Evolutionary conservation across 2,113 vertebrate species (phyloP).

Genomic region (Seriola rivoliana): DNA sequence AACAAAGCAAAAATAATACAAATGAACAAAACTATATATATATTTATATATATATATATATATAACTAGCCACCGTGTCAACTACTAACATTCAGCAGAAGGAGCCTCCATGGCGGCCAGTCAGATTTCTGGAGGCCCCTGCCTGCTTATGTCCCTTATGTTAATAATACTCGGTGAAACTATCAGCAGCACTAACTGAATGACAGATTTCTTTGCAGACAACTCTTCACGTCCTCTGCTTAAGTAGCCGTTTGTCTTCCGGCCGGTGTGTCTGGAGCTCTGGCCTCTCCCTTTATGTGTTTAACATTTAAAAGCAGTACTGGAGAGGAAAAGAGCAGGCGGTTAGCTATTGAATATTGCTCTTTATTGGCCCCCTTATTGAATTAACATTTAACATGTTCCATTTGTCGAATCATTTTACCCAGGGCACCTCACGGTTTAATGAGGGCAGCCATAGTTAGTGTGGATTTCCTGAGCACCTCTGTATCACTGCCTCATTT

Average conservation of each 20-base stretch:
- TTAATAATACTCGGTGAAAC: too few relatives aligned
- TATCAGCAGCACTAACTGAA: background rate
- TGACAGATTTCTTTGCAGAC: background rate
- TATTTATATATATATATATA: too few relatives aligned
- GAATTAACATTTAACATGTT: constrained; percentile 69
- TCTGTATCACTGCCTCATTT: background rate
- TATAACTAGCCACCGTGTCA: too few relatives aligned
- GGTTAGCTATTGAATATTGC: constrained; percentile 30
- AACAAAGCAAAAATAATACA: too few relatives aligned
- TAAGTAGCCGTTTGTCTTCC: background rate
- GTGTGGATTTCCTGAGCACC: background rate
- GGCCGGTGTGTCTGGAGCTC: background rate
- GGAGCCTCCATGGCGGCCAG: too few relatives aligned
- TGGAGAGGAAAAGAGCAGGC: constrained; percentile 24
- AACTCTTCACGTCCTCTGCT: background rate
- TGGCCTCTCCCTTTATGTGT: background rate
- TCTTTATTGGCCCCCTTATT: constrained; percentile 63
- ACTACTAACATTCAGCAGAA: too few relatives aligned
- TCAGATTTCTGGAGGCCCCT: too few relatives aligned
- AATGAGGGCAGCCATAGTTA: constrained; percentile 24
- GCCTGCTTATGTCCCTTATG: too few relatives aligned
- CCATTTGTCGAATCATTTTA: constrained; percentile 44
- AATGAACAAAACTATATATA: too few relatives aligned
- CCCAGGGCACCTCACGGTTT: constrained; percentile 23
- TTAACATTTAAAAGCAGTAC: constrained; percentile 60